Conservation (phyloP, 1,140 invertebrate species). For the Helicorthomorpha holstii region DNA sequence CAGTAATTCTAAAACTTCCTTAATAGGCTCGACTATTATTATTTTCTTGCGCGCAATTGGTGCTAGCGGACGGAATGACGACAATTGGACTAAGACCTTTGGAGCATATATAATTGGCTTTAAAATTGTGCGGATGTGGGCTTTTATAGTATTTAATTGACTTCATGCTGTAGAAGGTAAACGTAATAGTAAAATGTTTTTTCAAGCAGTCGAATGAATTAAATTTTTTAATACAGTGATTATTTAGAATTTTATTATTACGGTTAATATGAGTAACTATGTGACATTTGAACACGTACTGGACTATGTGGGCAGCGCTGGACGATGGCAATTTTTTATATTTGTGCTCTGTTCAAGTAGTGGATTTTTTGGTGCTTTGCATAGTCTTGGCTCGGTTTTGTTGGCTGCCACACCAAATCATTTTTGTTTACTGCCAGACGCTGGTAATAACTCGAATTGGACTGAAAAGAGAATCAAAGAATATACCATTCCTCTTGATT, state of each 20-base stretch:
- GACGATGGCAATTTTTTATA: constrained; percentile 23
- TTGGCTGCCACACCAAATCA: constrained; percentile 27
- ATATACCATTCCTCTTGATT: neutral
- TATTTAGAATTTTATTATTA: too few relatives aligned
- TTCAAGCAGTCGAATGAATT: too few relatives aligned
- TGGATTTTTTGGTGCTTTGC: constrained; percentile 34
- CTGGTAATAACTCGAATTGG: constrained; percentile 13
- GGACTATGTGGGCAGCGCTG: constrained; percentile 11
- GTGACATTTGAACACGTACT: constrained; percentile 12
- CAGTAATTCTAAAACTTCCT: too few relatives aligned
- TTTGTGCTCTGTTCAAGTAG: constrained; percentile 32
- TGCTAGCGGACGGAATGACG: neutral
- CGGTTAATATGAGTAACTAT: too few relatives aligned
- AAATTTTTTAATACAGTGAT: too few relatives aligned
- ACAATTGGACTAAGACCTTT: neutral
- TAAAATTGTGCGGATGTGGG: too few relatives aligned
- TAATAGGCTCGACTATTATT: neutral
- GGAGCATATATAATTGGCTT: neutral
- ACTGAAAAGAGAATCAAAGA: neutral
- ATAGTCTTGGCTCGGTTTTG: constrained; percentile 36
- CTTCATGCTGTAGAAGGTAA: too few relatives aligned
- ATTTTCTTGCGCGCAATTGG: neutral
- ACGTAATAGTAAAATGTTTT: too few relatives aligned
- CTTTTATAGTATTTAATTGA: too few relatives aligned
- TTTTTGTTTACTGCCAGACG: constrained; percentile 32